A percentile compares a stretch with the other conserved stretches of the same genome.
Evolutionary conservation across 2,888 invertebrate species (phyloP).

Genomic region (Neocrepidodera transversa): DNA sequence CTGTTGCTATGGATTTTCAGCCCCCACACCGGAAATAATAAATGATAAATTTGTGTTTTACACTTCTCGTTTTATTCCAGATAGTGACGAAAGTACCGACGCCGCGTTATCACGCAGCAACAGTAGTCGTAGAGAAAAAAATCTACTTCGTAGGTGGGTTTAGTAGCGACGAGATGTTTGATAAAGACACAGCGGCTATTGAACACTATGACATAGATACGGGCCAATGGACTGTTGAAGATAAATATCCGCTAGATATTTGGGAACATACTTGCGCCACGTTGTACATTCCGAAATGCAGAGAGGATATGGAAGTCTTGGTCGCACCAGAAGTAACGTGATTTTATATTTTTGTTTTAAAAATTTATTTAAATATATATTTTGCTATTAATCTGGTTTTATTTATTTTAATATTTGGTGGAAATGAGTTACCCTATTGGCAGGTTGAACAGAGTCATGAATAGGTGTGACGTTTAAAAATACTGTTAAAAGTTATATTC

Average conservation of each 20-base stretch:
- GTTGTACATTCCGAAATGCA: conserved; percentile 68
- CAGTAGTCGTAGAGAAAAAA: conserved; percentile 67
- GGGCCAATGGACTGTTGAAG: conserved; percentile 68
- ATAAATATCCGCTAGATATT: conserved; percentile 70
- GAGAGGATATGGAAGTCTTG: conserved; percentile 52
- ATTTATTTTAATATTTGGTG: too few species aligned
- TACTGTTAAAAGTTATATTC: too few species aligned
- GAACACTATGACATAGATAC: conserved; percentile 71
- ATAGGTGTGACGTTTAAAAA: too few species aligned
- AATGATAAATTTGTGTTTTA: too few species aligned
- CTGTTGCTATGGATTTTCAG: too few species aligned
- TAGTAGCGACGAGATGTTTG: conserved; percentile 71
- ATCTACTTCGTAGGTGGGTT: conserved; percentile 76
- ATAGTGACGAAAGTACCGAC: conserved; percentile 69
- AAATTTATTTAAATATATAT: neutral
- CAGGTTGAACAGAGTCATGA: too few species aligned
- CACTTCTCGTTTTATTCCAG: conserved; percentile 39
- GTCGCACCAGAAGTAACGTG: conserved; percentile 36
- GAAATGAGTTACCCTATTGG: too few species aligned
- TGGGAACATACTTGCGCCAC: conserved; percentile 76
- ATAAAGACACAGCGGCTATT: conserved; percentile 70
- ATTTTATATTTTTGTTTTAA: conserved; percentile 18
- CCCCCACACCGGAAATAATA: too few species aligned
- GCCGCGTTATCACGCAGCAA: conserved; percentile 73
- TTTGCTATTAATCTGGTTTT: too few species aligned